Conservation (phyloP, 2,797 vertebrate species). For the Diplodus sargus region DNA sequence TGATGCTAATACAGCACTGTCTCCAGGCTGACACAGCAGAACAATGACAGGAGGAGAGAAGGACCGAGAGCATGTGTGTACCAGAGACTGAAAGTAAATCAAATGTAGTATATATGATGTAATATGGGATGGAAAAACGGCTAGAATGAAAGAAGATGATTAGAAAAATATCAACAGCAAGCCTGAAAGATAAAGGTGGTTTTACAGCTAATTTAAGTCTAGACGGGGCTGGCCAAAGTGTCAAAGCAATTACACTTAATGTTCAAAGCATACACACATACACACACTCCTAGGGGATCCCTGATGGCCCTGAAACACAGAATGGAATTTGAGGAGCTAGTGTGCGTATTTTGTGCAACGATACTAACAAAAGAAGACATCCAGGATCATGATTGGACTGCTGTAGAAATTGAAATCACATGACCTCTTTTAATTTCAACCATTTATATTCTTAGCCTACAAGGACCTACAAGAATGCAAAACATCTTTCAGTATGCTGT, state of each 20-base stretch:
- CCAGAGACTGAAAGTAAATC: background rate
- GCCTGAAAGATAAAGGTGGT: conserved; percentile 7
- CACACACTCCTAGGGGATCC: background rate
- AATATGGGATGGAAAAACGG: background rate
- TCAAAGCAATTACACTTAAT: conserved; percentile 28
- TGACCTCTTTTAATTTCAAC: background rate
- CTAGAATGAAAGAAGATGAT: background rate
- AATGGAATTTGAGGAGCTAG: background rate
- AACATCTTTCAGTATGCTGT: background rate
- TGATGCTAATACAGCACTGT: conserved; percentile 51
- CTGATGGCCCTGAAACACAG: background rate
- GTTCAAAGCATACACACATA: background rate
- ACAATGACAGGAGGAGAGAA: conserved; percentile 45
- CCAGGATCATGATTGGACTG: background rate
- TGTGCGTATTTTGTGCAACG: background rate
- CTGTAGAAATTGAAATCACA: background rate
- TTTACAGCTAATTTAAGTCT: conserved; percentile 28
- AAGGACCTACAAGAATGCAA: background rate
- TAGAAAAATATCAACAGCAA: conserved; percentile 8
- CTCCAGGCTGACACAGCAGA: conserved; percentile 46
- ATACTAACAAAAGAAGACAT: background rate
- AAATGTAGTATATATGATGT: background rate
- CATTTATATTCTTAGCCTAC: background rate
- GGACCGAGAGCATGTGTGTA: background rate
- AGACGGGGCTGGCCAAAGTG: conserved; percentile 24